phyloP scores from a whole-genome alignment of 1,140 invertebrate species.

The Danaus plexippus region DNA sequence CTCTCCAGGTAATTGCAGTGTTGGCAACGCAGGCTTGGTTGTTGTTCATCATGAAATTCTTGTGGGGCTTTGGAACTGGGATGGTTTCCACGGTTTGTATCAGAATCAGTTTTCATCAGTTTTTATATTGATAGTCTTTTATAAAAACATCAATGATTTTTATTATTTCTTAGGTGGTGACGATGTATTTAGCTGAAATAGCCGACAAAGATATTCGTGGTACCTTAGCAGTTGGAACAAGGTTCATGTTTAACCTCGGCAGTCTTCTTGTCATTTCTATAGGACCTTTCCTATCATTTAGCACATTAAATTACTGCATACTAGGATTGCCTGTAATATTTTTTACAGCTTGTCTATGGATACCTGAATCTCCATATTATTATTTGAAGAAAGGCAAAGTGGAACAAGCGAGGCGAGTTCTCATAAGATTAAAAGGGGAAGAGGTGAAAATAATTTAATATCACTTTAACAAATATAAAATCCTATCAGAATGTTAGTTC shows the following conservation, averaged over 20 bases:
- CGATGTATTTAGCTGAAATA: conserved; percentile 80
- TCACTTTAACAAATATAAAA: neutral
- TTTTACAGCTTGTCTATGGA: conserved; percentile 74
- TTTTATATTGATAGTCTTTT: neutral
- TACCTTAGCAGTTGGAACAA: conserved; percentile 74
- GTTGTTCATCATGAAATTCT: conserved; percentile 68
- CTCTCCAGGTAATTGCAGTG: conserved; percentile 38
- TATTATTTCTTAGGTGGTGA: conserved; percentile 51
- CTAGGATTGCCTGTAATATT: conserved; percentile 65
- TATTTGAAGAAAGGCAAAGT: conserved; percentile 72
- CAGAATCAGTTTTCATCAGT: too few species aligned
- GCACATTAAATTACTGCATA: conserved; percentile 62
- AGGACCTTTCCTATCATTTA: conserved; percentile 70
- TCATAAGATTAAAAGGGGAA: conserved; percentile 48
- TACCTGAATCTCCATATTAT: conserved; percentile 86
- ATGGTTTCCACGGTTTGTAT: conserved; percentile 48
- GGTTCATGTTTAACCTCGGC: conserved; percentile 76
- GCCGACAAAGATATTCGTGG: conserved; percentile 77
- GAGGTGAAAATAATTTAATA: conserved; percentile 30
- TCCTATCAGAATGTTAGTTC: conserved; percentile 8
- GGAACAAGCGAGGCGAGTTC: conserved; percentile 49
- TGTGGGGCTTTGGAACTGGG: conserved; percentile 51
- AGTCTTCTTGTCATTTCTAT: conserved; percentile 70
- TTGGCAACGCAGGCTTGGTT: conserved; percentile 35
- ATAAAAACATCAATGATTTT: conserved; percentile 9